These are phyloP conservation scores for Leucania comma DNA, from an alignment of 2,888 invertebrate species.

Conservation along the genomic window DNA sequence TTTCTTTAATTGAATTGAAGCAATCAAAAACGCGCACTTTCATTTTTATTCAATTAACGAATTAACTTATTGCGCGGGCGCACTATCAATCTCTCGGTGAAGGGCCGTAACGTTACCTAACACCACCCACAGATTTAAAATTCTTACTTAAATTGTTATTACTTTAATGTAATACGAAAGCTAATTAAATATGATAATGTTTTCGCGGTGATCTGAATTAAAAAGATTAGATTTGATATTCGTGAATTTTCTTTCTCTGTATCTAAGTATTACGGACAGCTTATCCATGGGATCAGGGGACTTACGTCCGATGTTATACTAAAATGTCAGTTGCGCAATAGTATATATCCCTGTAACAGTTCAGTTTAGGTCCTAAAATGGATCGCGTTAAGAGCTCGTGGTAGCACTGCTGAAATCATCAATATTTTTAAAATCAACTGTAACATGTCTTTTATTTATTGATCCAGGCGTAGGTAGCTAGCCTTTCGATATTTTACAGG, in stretches of 20 bases:
- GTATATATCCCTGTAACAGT: too few relatives aligned
- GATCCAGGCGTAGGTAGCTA: too few relatives aligned
- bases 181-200: slow-evolving; percentile 21
- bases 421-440: too few relatives aligned
- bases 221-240: neutral
- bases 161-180: slow-evolving; percentile 45
- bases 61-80: slow-evolving; percentile 17
- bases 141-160: slow-evolving; percentile 37
- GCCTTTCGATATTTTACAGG: too few relatives aligned
- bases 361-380: too few relatives aligned
- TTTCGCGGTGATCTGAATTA: slow-evolving; percentile 8
- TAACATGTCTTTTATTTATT: neutral
- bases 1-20: slow-evolving; percentile 36
- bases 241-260: neutral
- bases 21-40: slow-evolving; percentile 37
- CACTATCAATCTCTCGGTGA: slow-evolving; percentile 50
- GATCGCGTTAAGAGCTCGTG: too few relatives aligned
- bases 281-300: too few relatives aligned
- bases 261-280: too few relatives aligned
- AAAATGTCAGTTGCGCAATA: too few relatives aligned
- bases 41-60: slow-evolving; percentile 39
- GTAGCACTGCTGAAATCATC: neutral
- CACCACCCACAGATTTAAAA: slow-evolving; percentile 15
- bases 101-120: slow-evolving; percentile 50
- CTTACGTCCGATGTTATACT: too few relatives aligned